phyloP scores from a whole-genome alignment of 2,888 invertebrate genomes.

The Itoplectis maculator region DNA sequence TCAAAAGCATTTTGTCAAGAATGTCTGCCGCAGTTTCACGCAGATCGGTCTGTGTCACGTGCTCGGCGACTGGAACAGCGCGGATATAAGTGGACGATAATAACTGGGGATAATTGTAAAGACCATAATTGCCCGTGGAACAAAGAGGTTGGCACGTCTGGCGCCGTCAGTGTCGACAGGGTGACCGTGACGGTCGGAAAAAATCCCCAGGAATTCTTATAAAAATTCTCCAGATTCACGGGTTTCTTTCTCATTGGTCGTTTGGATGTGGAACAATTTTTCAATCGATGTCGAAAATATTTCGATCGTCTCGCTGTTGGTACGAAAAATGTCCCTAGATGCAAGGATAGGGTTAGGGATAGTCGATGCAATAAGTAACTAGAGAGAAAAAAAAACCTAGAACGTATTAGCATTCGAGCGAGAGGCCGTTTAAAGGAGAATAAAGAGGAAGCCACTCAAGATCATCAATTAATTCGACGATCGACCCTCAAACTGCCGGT shows the following conservation, averaged over 20 bases:
- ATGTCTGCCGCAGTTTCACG: slow-evolving; percentile 43
- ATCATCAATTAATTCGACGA: slow-evolving; percentile 2
- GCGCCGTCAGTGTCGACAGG: not conserved
- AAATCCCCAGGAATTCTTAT: too few species aligned
- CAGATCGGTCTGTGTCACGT: slow-evolving; percentile 22
- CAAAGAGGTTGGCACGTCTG: not conserved
- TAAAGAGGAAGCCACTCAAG: not conserved
- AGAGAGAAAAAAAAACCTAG: too few species aligned
- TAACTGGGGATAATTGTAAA: not conserved
- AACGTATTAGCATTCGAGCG: not conserved
- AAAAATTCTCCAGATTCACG: not conserved
- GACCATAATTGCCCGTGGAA: not conserved
- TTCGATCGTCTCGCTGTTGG: too few species aligned
- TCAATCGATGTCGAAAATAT: too few species aligned
- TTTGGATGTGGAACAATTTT: too few species aligned
- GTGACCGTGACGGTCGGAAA: not conserved
- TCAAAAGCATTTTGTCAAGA: slow-evolving; percentile 42
- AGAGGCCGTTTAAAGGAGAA: not conserved
- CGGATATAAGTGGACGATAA: not conserved
- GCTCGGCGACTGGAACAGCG: not conserved
- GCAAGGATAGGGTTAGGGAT: too few species aligned
- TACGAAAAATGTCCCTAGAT: too few species aligned
- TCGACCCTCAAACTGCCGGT: not conserved
- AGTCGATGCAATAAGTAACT: not conserved
- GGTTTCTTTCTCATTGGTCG: not conserved